These are phyloP conservation scores for Orbicella faveolata DNA, from an alignment of 64 coral and sea anemone species.

Conservation along the genomic window DNA sequence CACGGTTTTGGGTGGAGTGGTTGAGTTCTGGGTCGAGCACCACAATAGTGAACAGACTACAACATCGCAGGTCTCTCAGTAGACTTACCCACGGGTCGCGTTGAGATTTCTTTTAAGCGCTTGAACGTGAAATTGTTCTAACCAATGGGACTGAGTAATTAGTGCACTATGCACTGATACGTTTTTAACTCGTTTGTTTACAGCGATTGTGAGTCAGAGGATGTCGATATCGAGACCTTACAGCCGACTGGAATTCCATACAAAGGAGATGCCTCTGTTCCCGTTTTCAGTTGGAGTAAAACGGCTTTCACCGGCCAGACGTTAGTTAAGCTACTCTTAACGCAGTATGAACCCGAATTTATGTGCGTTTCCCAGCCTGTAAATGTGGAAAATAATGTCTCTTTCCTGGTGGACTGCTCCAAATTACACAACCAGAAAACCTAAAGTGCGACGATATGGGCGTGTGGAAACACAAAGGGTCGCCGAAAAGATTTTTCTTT, in stretches of 20 bases:
- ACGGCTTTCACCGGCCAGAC: not conserved
- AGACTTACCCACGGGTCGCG: no score
- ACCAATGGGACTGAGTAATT: no score
- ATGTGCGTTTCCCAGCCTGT: constrained; percentile 40
- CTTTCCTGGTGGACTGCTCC: constrained; percentile 16
- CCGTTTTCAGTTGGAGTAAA: constrained; percentile 17
- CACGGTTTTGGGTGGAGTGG: no score
- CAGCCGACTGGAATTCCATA: constrained; percentile 14
- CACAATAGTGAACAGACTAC: no score
- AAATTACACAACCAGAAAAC: constrained; percentile 24
- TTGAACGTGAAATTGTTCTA: no score
- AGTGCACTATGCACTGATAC: no score
- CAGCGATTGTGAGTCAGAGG: not conserved
- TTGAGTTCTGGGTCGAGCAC: no score
- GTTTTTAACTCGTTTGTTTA: not conserved
- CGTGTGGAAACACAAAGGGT: constrained; percentile 43
- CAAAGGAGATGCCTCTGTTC: not conserved
- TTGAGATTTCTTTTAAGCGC: no score
- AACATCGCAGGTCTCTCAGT: no score
- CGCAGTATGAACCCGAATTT: not conserved
- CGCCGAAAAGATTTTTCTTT: constrained; percentile 33
- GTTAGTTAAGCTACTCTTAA: constrained; percentile 6
- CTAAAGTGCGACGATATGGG: constrained; percentile 25
- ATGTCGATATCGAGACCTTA: not conserved
- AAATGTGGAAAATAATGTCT: constrained; percentile 29